A percentile compares a stretch with the other conserved stretches of the same genome.
These are phyloP conservation scores for Heterocephalus glaber DNA, from an alignment of 2,113 vertebrate genomes.

Conservation along the genomic window DNA sequence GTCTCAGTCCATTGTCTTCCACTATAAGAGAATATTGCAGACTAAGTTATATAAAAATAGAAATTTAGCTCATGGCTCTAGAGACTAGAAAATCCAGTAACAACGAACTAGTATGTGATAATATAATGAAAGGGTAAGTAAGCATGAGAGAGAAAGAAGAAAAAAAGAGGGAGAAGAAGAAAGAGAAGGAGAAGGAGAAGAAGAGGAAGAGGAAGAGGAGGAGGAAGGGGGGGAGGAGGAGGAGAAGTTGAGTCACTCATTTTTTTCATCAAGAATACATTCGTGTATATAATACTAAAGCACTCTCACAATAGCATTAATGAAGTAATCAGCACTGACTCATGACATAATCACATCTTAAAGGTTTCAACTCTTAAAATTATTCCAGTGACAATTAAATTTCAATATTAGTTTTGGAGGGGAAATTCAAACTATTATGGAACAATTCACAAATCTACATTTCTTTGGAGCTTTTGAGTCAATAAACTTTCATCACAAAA, in stretches of 20 bases:
- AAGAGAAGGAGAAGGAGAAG: too few relatives aligned
- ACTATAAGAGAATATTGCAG: neutral
- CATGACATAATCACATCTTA: too few relatives aligned
- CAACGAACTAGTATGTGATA: neutral
- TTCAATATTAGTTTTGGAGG: too few relatives aligned
- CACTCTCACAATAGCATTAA: neutral
- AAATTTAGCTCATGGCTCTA: neutral
- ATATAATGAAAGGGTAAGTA: neutral
- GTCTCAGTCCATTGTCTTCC: neutral
- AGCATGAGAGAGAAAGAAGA: too few relatives aligned
- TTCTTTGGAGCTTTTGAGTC: neutral
- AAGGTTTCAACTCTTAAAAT: neutral
- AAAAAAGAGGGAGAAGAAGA: neutral
- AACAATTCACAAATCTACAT: neutral
- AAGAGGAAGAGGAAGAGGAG: too few relatives aligned
- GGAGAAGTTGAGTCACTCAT: neutral
- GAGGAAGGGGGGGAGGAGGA: too few relatives aligned
- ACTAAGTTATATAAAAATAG: neutral
- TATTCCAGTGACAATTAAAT: too few relatives aligned
- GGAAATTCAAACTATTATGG: neutral
- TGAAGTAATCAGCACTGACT: too few relatives aligned
- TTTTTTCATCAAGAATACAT: neutral
- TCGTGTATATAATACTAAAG: neutral
- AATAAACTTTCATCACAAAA: too few relatives aligned
- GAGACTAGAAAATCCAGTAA: neutral